Evolutionary conservation across 2,113 vertebrate genomes (phyloP), one percentile per base, ranked within the genome.

Genomic region (Thamnophis sirtalis): DNA sequence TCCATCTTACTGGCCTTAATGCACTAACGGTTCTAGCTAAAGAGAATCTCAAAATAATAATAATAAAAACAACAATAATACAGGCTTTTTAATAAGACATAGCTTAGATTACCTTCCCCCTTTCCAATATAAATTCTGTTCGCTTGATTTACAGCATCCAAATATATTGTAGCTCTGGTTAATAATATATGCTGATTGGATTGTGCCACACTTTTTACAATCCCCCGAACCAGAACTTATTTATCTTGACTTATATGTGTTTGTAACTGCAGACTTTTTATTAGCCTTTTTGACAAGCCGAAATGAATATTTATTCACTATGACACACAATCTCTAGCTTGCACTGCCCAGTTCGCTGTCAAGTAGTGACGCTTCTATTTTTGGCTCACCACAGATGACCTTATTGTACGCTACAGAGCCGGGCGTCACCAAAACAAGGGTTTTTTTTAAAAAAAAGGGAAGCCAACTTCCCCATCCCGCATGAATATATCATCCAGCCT

Each of bases 321-420:
- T 1, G 63, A 51, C 1, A 0, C 50, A 89, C 9, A 28, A 7
- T 9, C 51, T 92, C 91, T 92, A 92, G 90, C 84, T 55, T 93
- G 91, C 22, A 2, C 87, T 94, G 73, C 93, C 93, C 94, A 95
- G 94, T 92, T 92, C 0, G 53, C 93, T 93, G 33, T 96, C 90
- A 22, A 94, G 93, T 93, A 94, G 94, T 85, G 80, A 93, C 24
- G 26, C 86, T 94, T 96, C 95, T 95, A 95, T 95, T 96, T 97
- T 95, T 94, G 94, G 96, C 91, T 96, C 92, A 92, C 87, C 58
- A 19, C 55, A 86, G 86, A 94, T 0, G 17, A 91, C 87, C 92
- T 94, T 89, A n/a, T 54, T 93, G 51, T 85, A 95, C 95, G 92
- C 26, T 43, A 43, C 90, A 54, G 38, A 92, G 51, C 86, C 93